phyloP scores from a whole-genome alignment of 2,888 invertebrate species.

The Epirrita christyi region DNA sequence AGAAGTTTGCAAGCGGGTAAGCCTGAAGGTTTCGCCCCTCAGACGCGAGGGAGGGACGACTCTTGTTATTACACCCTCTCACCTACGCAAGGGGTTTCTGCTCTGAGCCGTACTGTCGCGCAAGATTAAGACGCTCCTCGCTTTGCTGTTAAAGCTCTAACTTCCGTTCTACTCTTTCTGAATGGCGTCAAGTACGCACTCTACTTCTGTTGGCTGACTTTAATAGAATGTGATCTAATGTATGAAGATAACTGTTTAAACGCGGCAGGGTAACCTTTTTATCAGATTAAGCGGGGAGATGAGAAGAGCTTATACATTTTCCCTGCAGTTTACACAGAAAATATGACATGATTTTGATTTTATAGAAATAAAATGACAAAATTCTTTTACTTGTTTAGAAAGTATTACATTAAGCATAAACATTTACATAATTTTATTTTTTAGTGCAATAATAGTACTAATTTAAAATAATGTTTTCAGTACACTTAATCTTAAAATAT shows the following conservation, averaged over 20 bases:
- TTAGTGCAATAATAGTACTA: no score
- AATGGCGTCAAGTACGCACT: conserved; percentile 59
- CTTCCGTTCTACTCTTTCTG: conserved; percentile 64
- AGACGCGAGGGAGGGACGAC: conserved; percentile 56
- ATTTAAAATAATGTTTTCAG: no score
- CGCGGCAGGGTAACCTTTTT: conserved; percentile 22
- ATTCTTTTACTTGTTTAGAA: no score
- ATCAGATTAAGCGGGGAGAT: conserved; percentile 12
- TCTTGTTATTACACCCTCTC: conserved; percentile 83
- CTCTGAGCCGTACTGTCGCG: conserved; percentile 72
- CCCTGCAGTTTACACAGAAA: background rate
- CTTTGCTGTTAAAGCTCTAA: conserved; percentile 73
- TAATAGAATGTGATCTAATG: conserved; percentile 48
- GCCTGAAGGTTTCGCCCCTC: conserved; percentile 66
- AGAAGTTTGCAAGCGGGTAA: conserved; percentile 72
- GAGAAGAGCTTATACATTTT: conserved; percentile 8
- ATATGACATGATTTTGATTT: background rate
- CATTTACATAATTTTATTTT: no score
- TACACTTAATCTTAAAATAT: background rate
- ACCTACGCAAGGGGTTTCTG: conserved; percentile 78
- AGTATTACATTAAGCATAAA: no score
- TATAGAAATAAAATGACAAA: no score
- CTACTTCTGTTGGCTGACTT: conserved; percentile 54
- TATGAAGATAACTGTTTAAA: conserved; percentile 32
- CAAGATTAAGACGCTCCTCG: conserved; percentile 78